Base-by-base conservation (phyloP, 2,113 vertebrate species). In the Otocyon megalotis region DNA sequence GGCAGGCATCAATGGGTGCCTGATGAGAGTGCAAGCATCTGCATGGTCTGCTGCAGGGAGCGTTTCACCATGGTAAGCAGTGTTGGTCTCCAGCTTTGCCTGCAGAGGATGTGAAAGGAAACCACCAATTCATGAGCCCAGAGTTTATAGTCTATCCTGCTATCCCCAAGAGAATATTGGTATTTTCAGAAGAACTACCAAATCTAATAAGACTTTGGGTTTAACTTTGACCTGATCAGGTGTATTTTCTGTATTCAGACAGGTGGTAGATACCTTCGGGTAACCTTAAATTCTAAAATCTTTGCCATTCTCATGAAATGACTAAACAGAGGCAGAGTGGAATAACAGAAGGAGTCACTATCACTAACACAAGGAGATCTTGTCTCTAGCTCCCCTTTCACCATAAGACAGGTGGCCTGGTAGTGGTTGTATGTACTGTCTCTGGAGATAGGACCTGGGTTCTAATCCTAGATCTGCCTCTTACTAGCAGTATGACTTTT, bases 21-120 rank as follows among this genome's bases (percentile, higher is more conserved):
- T 1, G 99, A 99, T 97, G 99, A 99, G 81, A 99, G 98, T 28
- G 99, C 99, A 95, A 98, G 96, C 0, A 88, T 98, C 79, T 99
- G 99, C 97, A 99, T 99, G 99, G 99, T 99, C 94, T 99, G 99
- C 98, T 98, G 98, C 97, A 99, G 99, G 0, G 99, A 99, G 97
- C 98, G 98, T 71, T 99, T 99, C 96, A 99, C 99, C 74, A 99
- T 99, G 99, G 99, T 99, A 98, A 99, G 99, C 62, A 48, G 24
- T 15, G 0, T 12, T 19, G 1, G 2, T 26, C 30, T 87, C 62
- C 8, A 13, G 60, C 50, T 54, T 53, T 48, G 50, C 54, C 94
- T 58, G 35, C 63, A 24, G 76, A 43, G 37, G 28, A 71, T 71
- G 54, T 14, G 1, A 83, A 91, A 35, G 32, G 7, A 56, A 60